phyloP scores from a whole-genome alignment of 2,113 vertebrate genomes.

The Gavialis gangeticus region DNA sequence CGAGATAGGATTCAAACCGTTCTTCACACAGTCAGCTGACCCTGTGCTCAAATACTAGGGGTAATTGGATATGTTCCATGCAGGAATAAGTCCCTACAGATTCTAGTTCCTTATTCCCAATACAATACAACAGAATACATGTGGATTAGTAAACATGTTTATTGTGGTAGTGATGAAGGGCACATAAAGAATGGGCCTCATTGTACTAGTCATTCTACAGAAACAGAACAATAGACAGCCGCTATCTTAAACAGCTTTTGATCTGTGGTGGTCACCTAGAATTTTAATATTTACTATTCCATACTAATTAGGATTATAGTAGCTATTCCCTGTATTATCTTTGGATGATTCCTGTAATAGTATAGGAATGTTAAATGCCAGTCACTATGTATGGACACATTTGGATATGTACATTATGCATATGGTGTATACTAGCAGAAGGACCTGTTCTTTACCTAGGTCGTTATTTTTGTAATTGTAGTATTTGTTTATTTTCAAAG shows the following conservation, averaged over 20 bases:
- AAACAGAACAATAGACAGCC: background rate
- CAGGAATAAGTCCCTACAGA: background rate
- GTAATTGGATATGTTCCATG: background rate
- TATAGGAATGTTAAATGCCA: background rate
- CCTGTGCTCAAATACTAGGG: background rate
- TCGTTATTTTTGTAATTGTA: too few relatives aligned
- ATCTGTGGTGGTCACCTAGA: background rate
- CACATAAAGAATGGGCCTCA: background rate
- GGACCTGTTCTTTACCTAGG: too few relatives aligned
- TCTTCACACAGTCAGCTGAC: fast-evolving
- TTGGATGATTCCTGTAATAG: background rate
- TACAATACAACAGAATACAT: background rate
- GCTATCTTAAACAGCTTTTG: background rate
- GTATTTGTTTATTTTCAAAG: too few relatives aligned
- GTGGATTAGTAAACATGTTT: background rate
- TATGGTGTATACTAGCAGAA: background rate
- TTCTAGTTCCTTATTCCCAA: background rate
- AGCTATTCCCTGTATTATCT: background rate
- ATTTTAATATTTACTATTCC: background rate
- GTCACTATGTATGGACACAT: background rate
- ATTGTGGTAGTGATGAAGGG: background rate
- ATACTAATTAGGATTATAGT: background rate
- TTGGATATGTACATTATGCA: background rate
- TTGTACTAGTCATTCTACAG: background rate
- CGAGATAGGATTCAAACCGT: background rate